Evolutionary conservation across 2,888 invertebrate species (phyloP).

Genomic region (Drosophila meridionalis): DNA sequence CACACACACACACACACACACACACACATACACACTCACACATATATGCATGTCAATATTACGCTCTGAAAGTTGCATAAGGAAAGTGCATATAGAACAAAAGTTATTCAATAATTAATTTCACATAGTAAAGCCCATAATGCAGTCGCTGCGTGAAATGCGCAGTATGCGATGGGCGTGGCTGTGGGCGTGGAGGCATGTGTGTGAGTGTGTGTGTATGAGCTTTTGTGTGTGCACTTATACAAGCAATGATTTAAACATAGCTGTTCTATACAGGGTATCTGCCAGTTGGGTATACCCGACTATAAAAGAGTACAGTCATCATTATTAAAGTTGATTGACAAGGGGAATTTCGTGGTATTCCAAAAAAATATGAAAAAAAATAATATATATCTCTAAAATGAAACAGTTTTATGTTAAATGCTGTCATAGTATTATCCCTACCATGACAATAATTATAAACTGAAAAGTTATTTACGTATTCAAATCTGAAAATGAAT

Average conservation of each 20-base stretch:
- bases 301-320: background rate
- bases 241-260: background rate
- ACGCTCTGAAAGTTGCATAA: slow-evolving; percentile 4
- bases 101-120: slow-evolving; percentile 7
- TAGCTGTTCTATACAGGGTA: background rate
- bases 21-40: background rate
- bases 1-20: background rate
- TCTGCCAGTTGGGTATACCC: background rate
- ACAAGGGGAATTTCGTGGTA: background rate
- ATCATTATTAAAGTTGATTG: background rate
- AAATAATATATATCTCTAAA: background rate
- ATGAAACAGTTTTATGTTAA: background rate
- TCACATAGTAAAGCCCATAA: background rate
- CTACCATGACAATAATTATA: background rate
- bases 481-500: background rate
- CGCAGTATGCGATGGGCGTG: background rate
- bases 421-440: background rate
- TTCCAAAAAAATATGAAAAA: background rate
- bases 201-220: background rate
- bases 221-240: background rate
- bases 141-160: background rate
- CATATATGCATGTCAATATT: background rate
- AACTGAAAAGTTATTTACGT: background rate
- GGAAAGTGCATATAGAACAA: slow-evolving; percentile 1
- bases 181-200: background rate